Evolutionary conservation across 2,113 vertebrate species (phyloP), one percentile per base, ranked within the genome.

Genomic region (Prionailurus bengalensis): DNA sequence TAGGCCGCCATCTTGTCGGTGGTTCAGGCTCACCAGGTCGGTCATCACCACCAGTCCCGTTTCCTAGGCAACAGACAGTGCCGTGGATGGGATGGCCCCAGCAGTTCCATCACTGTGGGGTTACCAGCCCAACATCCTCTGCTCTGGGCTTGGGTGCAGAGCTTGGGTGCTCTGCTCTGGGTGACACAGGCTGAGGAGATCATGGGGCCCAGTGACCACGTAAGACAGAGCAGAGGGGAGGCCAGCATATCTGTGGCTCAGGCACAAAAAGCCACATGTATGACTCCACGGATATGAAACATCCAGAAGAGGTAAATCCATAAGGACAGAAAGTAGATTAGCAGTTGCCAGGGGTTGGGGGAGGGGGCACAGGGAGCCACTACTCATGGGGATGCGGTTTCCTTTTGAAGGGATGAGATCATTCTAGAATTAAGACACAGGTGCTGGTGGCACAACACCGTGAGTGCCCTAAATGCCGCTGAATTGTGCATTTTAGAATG

Each of bases 1-100:
- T 99, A 99, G 99, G 85, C 99, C 99, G 36, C 99, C 99, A 0
- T 99, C 99, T 98, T 99, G 99, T 51, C 99, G 98, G 98, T 99
- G 99, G 98, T 99, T 99, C 73, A 99, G 98, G 97, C 99, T 99
- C 97, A 99, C 99, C 87, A 99, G 95, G 84, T 99, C 99, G 2
- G 99, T 99, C 99, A 99, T 99, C 80, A 99, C 99, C 68, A 99
- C 99, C 97, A 99, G 98, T 76, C 99, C 99, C 0, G 99, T 99
- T 98, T 99, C 99, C 99, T 99, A 98, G 90, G 93, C 79, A 97
- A 88, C 48, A 87, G 83, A 91, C 89, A 86, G 96, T 29, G 33
- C 63, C 29, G 31, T 4, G 8, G 65, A 71, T n/a, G 16, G 1
- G 4, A 51, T 13, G 4, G 51, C 16, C 66, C 70, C 10, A 55